Evolutionary conservation across 2,888 invertebrate genomes (phyloP), one percentile per base, ranked within the genome.

Genomic region (Hipparchia semele): DNA sequence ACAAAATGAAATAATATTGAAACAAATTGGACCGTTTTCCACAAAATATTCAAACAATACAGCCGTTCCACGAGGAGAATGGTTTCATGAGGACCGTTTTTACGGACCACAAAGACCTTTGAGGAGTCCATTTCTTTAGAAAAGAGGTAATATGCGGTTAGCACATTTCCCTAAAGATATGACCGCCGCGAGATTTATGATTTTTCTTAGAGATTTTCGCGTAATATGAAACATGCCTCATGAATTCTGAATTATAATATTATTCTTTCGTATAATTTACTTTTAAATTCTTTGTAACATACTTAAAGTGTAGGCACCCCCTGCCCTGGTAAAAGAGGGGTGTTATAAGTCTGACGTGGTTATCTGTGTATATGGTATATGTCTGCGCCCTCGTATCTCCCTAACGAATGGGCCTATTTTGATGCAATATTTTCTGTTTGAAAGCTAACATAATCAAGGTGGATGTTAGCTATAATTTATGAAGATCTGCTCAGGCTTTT

Each of bases 81-180:
- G 54, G 72, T 72, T 75, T 71, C 72, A 46, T 33, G 81, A 84
- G 80, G 64, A 70, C 79, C 82, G 80, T 85, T 86, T 83, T 85
- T 83, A 82, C 81, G 73, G 66, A 69, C 72, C 65, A 83, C 85
- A 86, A 85, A 86, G 83, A 81, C 84, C 83, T 82, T 85, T 83
- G 78, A 82, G 58, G 70, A 82, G 83, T 85, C 85, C 84, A 83
- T 85, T 85, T 82, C 86, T 84, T 84, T 78, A 78, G 79, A 78
- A 82, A 82, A 79, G 79, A 83, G 82, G 83, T 86, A 83, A 85
- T 85, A 84, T 79, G 84, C 82, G 85, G 85, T 83, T 84, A 84
- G 80, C 84, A 82, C 84, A 85, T 84, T 86, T 84, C 85, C 84
- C 86, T 82, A 78, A 82, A 86, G 86, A 85, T 82, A 75, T 76